Conservation (phyloP, 2,113 vertebrate species). For the Alligator sinensis region DNA sequence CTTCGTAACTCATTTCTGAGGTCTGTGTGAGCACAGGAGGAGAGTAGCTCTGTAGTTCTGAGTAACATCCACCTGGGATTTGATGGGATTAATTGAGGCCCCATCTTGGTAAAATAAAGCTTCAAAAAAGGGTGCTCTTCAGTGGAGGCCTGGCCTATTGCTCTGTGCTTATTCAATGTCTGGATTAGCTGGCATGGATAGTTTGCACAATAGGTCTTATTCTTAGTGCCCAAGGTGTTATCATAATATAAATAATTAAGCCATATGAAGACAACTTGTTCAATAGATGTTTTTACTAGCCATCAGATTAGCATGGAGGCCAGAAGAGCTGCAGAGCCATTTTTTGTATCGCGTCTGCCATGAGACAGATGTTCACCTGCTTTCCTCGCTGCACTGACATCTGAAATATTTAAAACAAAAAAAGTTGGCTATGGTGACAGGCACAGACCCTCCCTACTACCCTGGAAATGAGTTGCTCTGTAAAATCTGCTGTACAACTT, state of each 20-base stretch:
- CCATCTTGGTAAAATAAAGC: neutral
- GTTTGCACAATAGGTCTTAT: neutral
- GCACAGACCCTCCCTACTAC: neutral
- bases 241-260: neutral
- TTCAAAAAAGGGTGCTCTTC: neutral
- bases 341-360: neutral
- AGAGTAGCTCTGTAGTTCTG: constrained; percentile 1
- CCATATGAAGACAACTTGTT: neutral
- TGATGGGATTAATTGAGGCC: constrained; percentile 4
- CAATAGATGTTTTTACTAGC: neutral
- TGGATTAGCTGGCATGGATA: neutral
- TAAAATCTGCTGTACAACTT: neutral
- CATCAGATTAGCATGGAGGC: neutral
- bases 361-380: constrained; percentile 37
- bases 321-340: neutral
- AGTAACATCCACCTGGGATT: neutral
- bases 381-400: neutral
- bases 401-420: neutral
- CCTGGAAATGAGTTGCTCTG: neutral
- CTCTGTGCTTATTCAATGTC: neutral
- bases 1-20: neutral
- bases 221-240: neutral
- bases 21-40: neutral
- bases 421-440: neutral
- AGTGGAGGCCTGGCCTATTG: neutral